Base-by-base conservation (phyloP, 2,797 vertebrate species). In the Aphelocoma californica region DNA sequence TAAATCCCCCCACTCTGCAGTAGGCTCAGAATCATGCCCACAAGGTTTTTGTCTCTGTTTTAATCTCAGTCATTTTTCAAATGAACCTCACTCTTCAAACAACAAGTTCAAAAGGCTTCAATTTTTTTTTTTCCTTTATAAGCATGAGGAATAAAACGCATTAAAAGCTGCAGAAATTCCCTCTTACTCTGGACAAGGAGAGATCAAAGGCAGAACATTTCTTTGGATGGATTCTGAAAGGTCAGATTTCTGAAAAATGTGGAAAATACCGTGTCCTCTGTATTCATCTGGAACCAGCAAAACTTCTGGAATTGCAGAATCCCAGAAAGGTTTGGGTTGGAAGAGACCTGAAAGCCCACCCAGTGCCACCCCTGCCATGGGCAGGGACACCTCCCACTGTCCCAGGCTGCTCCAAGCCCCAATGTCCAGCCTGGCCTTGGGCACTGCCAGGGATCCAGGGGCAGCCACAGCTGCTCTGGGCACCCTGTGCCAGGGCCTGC, bases 321-420 rank as follows among this genome's bases (percentile, higher is more conserved):
- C 51, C 32, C 45, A 23, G 45, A 32, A 1, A 5, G 18, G 36
- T 18, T 42, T 57, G 53, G 17, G 29, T 31, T 40, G 36, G 70
- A 2, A 50, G 28, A 5, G 26, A 67, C 47, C n/a, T 36, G 0
- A 36, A 44, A 75, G 0, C 28, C 6, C 38, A 10, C 0, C 28
- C 36, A 66, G 45, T 13, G 10, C 48, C 47, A 50, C 26, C 26
- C 25, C 34, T 36, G 47, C 45, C 25, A 12, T 29, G 65, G 62
- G n/a, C 47, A 56, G 44, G 61, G 81, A 36, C 81, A 21, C 36
- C 44, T 85, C 1, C 44, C 70, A 32, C 53, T 66, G 32, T 26
- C 60, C 60, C 80, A 71, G 56, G 38, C 3, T 31, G 66, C 7
- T 50, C 64, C 44, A 4, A 29, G 32, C 32, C 42, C 62, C 6